Evolutionary conservation across 2,113 vertebrate species (phyloP), one percentile per base, ranked within the genome.

Genomic region (Mus pahari): DNA sequence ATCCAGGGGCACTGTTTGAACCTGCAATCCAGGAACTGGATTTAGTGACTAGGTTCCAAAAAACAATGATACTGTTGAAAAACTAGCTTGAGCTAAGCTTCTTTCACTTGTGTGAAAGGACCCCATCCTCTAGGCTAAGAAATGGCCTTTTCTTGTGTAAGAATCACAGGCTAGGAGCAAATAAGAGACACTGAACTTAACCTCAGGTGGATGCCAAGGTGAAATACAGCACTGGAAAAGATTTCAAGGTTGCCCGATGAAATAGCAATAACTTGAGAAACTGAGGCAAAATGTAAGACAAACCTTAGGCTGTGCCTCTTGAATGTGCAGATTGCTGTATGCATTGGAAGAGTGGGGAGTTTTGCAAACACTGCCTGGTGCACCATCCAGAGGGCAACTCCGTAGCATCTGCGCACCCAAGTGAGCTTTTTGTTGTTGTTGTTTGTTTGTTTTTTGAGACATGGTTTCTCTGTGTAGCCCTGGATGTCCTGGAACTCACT

Each of bases 361-460:
- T 36, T 64, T 31, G 42, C 22, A 89, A 62, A 78, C 12, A 70
- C n/a, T 13, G 8, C 4, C 13, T 16, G 5, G 33, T 82, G 28
- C 68, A 97, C 4, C 36, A n/a, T 81, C 90, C 31, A 66, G 81
- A 64, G 16, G 83, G 60, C 93, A 90, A 97, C 78, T 82, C 11
- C 66, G 62, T 89, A 55, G 26, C 62, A 83, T 94, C 64, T 95
- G 36, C 70, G 48, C 84, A 4, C 86, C 93, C 42, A 74, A 42
- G 13, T 96, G 93, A 92, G 33, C 75, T 95, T 48, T 68, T n/a
- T n/a, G n/a, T n/a, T n/a, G n/a, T n/a, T n/a, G n/a, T n/a, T n/a
- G n/a, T n/a, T n/a, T n/a, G n/a, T n/a, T n/a, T n/a, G n/a, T n/a
- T n/a, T n/a, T n/a, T n/a, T n/a, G n/a, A n/a, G n/a, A n/a, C n/a